Base-by-base conservation (phyloP, 2,797 vertebrate genomes). In the Chaetophractus vellerosus region DNA sequence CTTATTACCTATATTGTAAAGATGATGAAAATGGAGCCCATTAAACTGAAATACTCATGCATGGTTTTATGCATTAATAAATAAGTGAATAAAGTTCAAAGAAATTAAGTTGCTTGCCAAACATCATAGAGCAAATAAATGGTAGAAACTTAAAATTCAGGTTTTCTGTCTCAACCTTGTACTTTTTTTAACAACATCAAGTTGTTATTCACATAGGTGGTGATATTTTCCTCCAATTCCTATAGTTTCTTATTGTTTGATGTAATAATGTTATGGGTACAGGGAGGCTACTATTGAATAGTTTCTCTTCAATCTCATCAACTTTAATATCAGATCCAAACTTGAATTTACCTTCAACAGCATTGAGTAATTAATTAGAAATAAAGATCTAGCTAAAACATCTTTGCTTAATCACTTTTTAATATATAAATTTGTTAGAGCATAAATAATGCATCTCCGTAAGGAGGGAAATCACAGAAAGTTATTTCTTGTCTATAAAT, bases 391-490 rank as follows among this genome's bases (percentile, higher is more conserved):
- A 83, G 7, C 19, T 48, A 38, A 9, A 50, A 45, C 8, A 16
- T 59, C 84, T 68, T 57, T 87, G 9, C 63, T 93, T 83, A 72
- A 78, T 74, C n/a, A 15, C 12, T 82, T 75, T 75, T 45, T 41
- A 94, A 80, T 64, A 79, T 38, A 31, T 76, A 10, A 92, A 75
- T 79, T 52, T 93, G 87, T 74, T 89, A 90, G 24, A 74, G n/a
- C 18, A 71, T 90, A 63, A 93, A 64, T 84, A 86, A 92, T 80
- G 6, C 2, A 63, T 52, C 10, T 71, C 19, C 63, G 4, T 89
- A 48, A 69, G 41, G 23, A 81, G 69, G 59, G 33, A 69, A 66
- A 24, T 55, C 75, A 19, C n/a, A 71, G 66, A n/a, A n/a, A 48
- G 55, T 88, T 31, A 83, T 11, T 80, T 84, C 59, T 90, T 93